These are phyloP conservation scores for Toxonevra muliebris DNA, from an alignment of 2,888 invertebrate genomes.

Conservation along the genomic window DNA sequence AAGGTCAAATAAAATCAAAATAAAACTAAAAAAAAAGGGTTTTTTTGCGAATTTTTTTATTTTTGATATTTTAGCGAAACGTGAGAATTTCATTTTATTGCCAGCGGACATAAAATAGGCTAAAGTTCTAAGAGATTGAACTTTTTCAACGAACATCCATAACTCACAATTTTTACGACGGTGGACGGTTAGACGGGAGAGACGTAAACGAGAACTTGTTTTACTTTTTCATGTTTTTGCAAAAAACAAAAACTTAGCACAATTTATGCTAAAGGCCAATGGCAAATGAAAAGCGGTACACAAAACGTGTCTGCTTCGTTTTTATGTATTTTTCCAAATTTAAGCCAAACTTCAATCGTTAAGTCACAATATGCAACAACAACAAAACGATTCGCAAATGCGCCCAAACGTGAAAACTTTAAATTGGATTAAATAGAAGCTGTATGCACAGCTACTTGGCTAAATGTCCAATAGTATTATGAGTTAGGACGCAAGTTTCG, in stretches of 20 bases:
- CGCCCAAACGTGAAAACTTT: no score
- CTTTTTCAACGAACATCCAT: no score
- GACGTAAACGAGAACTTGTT: background rate
- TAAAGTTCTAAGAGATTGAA: background rate
- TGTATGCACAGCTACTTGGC: no score
- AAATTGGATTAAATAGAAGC: no score
- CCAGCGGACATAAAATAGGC: background rate
- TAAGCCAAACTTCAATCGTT: no score
- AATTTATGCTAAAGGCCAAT: constrained; percentile 27
- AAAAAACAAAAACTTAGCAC: constrained; percentile 3
- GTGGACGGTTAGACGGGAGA: background rate
- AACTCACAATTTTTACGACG: background rate
- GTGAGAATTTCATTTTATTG: constrained; percentile 25
- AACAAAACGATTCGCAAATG: no score
- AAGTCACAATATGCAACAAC: no score
- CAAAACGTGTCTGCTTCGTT: constrained; percentile 2
- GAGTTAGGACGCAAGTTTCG: no score
- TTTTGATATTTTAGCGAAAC: constrained; percentile 16
- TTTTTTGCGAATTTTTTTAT: background rate
- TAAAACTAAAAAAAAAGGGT: background rate
- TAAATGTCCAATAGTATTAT: no score
- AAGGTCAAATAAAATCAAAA: background rate
- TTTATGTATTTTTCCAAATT: constrained; percentile 3
- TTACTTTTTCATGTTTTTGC: background rate
- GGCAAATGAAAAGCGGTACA: constrained; percentile 6